phyloP scores from a whole-genome alignment of 2,888 invertebrate genomes.

The Doris montereyensis region DNA sequence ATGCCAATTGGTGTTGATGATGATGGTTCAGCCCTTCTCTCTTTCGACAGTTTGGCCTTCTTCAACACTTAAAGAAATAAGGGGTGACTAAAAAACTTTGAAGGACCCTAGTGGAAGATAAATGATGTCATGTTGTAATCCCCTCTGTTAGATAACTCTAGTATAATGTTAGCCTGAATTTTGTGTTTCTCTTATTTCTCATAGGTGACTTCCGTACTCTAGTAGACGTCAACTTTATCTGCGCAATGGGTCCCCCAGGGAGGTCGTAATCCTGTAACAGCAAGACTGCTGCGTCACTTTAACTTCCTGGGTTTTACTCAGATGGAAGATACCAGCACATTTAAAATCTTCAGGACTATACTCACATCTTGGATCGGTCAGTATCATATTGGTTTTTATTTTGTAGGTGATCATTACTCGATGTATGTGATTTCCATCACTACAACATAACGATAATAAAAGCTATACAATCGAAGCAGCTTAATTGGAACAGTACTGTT shows the following conservation, averaged over 20 bases:
- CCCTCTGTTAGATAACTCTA: too few species aligned
- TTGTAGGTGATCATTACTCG: too few species aligned
- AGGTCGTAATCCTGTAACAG: constrained; percentile 84
- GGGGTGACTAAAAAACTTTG: too few species aligned
- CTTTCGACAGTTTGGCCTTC: too few species aligned
- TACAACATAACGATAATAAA: too few species aligned
- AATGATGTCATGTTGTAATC: background rate
- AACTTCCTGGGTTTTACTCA: constrained; percentile 86
- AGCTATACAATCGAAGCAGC: too few species aligned
- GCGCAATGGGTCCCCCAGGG: constrained; percentile 89
- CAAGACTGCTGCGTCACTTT: constrained; percentile 83
- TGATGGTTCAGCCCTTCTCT: too few species aligned
- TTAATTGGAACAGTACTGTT: too few species aligned
- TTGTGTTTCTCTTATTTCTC: constrained; percentile 28
- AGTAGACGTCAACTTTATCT: constrained; percentile 82
- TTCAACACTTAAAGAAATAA: too few species aligned
- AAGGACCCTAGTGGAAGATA: background rate
- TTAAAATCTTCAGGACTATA: constrained; percentile 81
- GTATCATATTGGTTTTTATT: too few species aligned
- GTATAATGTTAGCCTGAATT: background rate
- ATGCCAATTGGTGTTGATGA: too few species aligned
- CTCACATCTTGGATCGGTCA: constrained; percentile 79
- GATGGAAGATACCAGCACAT: constrained; percentile 82
- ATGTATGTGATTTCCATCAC: too few species aligned
- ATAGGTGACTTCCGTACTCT: constrained; percentile 79